Conservation (phyloP, 2,797 vertebrate genomes). For the Syncerus caffer region DNA sequence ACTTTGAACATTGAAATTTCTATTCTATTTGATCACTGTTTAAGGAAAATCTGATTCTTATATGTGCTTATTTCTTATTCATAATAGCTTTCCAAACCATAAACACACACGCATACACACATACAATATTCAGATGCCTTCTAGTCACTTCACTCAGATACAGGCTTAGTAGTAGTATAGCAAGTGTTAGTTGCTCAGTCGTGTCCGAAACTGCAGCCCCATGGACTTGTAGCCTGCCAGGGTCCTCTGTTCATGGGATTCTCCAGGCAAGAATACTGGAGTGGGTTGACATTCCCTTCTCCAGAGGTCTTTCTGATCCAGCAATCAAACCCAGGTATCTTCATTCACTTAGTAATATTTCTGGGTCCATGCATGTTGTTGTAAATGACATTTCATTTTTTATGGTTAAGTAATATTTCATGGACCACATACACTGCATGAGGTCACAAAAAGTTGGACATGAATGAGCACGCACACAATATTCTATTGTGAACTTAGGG, state of each 20-base stretch:
- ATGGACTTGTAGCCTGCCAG: neutral
- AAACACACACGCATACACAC: neutral
- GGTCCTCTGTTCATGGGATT: neutral
- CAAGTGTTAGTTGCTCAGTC: neutral
- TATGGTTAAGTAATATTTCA: neutral
- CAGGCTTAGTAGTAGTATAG: neutral
- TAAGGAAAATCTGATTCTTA: neutral
- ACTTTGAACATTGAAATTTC: neutral
- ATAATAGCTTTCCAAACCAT: neutral
- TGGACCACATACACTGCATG: neutral
- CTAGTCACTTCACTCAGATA: neutral
- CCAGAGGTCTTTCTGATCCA: neutral
- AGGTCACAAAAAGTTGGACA: neutral
- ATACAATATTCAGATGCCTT: neutral
- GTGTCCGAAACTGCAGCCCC: rapidly evolving
- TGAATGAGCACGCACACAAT: rapidly evolving
- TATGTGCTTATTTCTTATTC: neutral
- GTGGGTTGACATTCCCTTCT: neutral
- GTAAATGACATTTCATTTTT: neutral
- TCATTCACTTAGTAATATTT: neutral
- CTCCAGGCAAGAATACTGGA: neutral
- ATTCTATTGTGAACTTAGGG: neutral
- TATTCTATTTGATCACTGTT: neutral
- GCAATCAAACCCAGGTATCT: neutral
- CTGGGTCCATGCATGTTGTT: neutral